Evolutionary conservation across 2,888 invertebrate species (phyloP), one percentile per base, ranked within the genome.

Genomic region (Vannuccia rotundouncinata): DNA sequence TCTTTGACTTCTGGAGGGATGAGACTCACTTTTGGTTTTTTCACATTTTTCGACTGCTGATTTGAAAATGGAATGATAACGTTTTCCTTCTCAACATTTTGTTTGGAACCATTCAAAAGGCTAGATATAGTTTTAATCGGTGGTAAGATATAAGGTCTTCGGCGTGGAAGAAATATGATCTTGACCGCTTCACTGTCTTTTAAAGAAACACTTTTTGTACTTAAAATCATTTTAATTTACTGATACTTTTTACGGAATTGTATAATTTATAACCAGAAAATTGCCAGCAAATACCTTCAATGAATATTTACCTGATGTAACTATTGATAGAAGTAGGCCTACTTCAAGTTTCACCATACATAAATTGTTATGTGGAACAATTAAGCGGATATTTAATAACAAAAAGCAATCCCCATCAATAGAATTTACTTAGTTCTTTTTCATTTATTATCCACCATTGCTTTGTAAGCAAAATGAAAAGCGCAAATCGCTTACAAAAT

Each of bases 201-300:
- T 22, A 5, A 22, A 2, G 22, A 66, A 13, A 66, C 66, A 66
- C 22, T 22, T 66, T 66, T 66, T 2, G 66, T 13, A 22, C 22
- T 66, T 27, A 66, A 66, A 66, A 66, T 66, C 66, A 66, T 66
- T 5, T n/a, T 66, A 22, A 22, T 66, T 66, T 45, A n/a, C n/a
- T n/a, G n/a, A n/a, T n/a, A n/a, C 45, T 45, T 13, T 45, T 17
- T 13, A 45, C 5, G 45, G 17, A 13, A 13, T 45, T 5, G 45
- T 13, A 13, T 45, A 45, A 45, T 13, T 13, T 45, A 13, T 45
- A 45, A 45, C 45, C 5, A 13, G 17, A 13, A 13, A 45, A 45
- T 17, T 45, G 45, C 10, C 10, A 13, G 17, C 5, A 5, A 45
- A 17, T 13, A 45, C 17, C 5, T 45, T 5, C 45, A 45, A 45